These are phyloP conservation scores for Drosophila insularis DNA, from an alignment of 1,140 invertebrate genomes.

Conservation along the genomic window DNA sequence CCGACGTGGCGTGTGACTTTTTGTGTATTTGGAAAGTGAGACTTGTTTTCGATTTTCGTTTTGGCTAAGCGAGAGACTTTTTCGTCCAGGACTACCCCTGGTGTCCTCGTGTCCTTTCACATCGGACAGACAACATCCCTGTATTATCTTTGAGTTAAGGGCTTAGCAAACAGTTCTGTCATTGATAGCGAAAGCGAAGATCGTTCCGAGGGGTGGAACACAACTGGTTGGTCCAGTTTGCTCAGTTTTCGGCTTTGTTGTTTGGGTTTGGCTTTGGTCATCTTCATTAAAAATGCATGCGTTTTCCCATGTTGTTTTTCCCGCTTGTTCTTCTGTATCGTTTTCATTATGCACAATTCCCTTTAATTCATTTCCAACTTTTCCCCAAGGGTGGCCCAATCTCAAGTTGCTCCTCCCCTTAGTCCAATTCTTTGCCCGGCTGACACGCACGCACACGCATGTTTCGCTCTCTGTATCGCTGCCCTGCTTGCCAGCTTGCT, in stretches of 20 bases:
- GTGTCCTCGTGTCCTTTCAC: neutral
- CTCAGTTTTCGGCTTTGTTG: neutral
- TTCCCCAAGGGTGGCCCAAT: slow-evolving; percentile 14
- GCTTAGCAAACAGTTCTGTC: slow-evolving; percentile 58
- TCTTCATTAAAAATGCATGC: neutral
- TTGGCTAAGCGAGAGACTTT: slow-evolving; percentile 44
- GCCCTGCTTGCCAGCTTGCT: neutral
- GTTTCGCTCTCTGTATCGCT: slow-evolving; percentile 19
- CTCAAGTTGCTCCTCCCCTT: slow-evolving; percentile 43
- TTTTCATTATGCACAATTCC: slow-evolving; percentile 57
- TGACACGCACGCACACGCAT: slow-evolving; percentile 55
- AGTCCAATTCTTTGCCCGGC: neutral
- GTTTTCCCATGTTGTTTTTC: neutral
- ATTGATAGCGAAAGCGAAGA: slow-evolving; percentile 52
- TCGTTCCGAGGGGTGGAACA: slow-evolving; percentile 39
- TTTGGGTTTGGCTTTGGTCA: slow-evolving; percentile 1
- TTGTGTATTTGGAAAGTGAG: slow-evolving; percentile 15
- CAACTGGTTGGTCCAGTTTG: slow-evolving; percentile 57
- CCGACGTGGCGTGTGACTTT: slow-evolving; percentile 62
- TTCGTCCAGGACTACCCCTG: slow-evolving; percentile 18
- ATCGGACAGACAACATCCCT: slow-evolving; percentile 43
- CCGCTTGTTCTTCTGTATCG: slow-evolving; percentile 27
- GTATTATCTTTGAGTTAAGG: slow-evolving; percentile 64
- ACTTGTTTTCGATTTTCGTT: slow-evolving; percentile 19
- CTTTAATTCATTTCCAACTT: slow-evolving; percentile 52